Conservation (phyloP, 2,888 invertebrate genomes). For the Amphipyra tragopoginis region DNA sequence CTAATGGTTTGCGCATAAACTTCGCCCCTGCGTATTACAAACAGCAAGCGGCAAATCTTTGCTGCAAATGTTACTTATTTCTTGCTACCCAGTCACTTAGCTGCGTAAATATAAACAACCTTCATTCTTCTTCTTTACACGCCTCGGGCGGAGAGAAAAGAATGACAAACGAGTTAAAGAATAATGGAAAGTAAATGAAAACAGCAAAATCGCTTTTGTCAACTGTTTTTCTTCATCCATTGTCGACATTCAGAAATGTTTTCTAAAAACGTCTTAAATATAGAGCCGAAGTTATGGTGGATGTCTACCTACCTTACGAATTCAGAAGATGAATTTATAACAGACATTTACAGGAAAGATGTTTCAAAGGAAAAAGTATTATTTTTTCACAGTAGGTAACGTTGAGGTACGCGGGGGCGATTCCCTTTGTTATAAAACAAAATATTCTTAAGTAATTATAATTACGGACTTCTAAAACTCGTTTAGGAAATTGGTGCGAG, state of each 20-base stretch:
- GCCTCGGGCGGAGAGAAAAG: conserved; percentile 80
- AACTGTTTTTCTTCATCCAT: conserved; percentile 79
- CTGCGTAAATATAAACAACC: conserved; percentile 85
- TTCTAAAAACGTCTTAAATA: conserved; percentile 68
- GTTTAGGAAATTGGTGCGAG: conserved; percentile 26
- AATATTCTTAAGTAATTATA: conserved; percentile 37
- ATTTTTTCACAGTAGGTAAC: conserved; percentile 50
- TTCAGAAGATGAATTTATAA: conserved; percentile 66
- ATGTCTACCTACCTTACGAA: conserved; percentile 62
- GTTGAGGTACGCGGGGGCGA: conserved; percentile 48
- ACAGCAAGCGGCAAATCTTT: conserved; percentile 71
- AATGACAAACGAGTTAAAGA: conserved; percentile 88
- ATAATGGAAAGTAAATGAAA: conserved; percentile 88
- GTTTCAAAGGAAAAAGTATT: conserved; percentile 52
- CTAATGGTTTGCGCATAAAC: conserved; percentile 58
- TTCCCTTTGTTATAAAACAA: conserved; percentile 46
- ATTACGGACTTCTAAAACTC: conserved; percentile 46
- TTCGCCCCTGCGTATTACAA: conserved; percentile 55
- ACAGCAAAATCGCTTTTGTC: conserved; percentile 87
- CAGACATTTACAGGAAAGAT: conserved; percentile 58
- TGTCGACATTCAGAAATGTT: conserved; percentile 75
- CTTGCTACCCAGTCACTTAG: conserved; percentile 80
- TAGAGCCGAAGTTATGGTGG: conserved; percentile 66
- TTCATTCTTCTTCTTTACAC: conserved; percentile 84
- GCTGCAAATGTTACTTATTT: conserved; percentile 77